Evolutionary conservation across 2,888 invertebrate genomes (phyloP).

Genomic region (Bruchidius siliquastri): DNA sequence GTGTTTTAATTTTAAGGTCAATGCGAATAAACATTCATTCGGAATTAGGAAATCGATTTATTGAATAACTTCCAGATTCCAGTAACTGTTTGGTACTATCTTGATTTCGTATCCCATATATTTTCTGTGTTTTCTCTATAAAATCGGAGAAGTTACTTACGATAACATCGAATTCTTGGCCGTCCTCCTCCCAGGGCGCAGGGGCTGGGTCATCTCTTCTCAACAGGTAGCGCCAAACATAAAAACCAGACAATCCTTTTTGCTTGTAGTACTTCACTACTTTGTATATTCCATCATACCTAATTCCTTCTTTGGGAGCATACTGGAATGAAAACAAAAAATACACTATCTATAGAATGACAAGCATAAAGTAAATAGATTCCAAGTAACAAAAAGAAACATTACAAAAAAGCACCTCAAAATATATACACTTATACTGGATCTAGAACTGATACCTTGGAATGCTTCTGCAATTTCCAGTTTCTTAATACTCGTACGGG

Average conservation of each 20-base stretch:
- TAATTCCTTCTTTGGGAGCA: slow-evolving; percentile 69
- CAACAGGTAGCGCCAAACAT: slow-evolving; percentile 75
- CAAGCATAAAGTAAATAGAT: no score
- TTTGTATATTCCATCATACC: slow-evolving; percentile 86
- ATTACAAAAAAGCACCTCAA: no score
- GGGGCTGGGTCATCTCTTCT: slow-evolving; percentile 72
- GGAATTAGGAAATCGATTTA: no score
- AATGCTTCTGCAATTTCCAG: slow-evolving; percentile 68
- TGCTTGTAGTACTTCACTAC: slow-evolving; percentile 79
- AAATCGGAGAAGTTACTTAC: slow-evolving; percentile 21
- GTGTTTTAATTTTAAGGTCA: no score
- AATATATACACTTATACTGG: no score
- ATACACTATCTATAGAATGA: no score
- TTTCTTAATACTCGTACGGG: slow-evolving; percentile 77
- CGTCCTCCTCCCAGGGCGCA: slow-evolving; percentile 74
- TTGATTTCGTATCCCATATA: no score
- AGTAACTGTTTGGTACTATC: no score
- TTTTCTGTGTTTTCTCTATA: background rate
- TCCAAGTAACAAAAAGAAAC: no score
- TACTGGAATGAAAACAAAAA: slow-evolving; percentile 43
- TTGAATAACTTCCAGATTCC: no score
- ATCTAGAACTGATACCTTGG: no score
- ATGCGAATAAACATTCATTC: no score
- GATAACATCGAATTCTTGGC: slow-evolving; percentile 54
- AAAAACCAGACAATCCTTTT: slow-evolving; percentile 70